A percentile compares a stretch with the other conserved stretches of the same genome.
phyloP scores from a whole-genome alignment of 2,113 vertebrate genomes.

The Mandrillus leucophaeus region DNA sequence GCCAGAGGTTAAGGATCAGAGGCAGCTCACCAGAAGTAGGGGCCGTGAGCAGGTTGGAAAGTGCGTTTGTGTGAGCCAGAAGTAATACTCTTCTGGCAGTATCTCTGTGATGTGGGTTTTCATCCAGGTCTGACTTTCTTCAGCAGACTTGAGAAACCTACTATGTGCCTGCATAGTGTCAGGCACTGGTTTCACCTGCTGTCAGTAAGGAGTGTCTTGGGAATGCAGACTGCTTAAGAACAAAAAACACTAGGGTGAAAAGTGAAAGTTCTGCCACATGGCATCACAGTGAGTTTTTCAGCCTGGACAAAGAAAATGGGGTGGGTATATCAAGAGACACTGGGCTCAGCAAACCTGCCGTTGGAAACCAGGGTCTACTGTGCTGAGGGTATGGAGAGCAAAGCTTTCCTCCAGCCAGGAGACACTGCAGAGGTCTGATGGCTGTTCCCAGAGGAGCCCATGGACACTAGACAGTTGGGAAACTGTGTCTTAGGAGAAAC shows the following conservation, averaged over 20 bases:
- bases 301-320: not conserved
- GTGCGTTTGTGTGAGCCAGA: not conserved
- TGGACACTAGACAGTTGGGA: not conserved
- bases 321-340: not conserved
- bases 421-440: not conserved
- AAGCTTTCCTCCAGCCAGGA: not conserved
- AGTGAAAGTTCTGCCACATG: not conserved
- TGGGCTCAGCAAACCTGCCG: not conserved
- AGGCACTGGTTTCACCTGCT: not conserved
- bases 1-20: not conserved
- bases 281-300: not conserved
- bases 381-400: not conserved
- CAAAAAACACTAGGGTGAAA: not conserved
- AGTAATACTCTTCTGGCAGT: not conserved
- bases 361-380: not conserved
- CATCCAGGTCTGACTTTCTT: not conserved
- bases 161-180: not conserved
- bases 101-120: not conserved
- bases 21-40: not conserved
- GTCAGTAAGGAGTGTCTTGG: not conserved
- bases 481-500: not conserved
- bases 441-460: not conserved
- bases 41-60: not conserved
- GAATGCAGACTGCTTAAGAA: not conserved
- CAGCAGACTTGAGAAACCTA: not conserved